Conservation (phyloP, 2,797 vertebrate genomes). For the Coccyzus lansbergi region DNA sequence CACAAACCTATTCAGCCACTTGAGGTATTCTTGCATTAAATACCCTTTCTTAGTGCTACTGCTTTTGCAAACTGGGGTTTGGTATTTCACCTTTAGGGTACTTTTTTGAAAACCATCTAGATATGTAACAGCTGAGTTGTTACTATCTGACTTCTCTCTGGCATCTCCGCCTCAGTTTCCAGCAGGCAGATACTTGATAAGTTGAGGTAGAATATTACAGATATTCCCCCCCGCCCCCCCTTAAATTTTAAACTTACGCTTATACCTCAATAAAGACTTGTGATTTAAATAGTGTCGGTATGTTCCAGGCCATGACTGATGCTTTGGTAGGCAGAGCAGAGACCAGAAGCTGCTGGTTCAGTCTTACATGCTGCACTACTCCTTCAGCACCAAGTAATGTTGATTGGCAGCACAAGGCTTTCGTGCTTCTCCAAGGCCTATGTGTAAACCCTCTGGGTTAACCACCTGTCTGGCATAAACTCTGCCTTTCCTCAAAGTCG, state of each 20-base stretch:
- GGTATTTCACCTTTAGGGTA: background rate
- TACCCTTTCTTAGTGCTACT: background rate
- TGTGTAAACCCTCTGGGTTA: background rate
- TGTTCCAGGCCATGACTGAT: background rate
- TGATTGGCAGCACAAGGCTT: background rate
- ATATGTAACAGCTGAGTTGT: background rate
- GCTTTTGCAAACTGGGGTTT: background rate
- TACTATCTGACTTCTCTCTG: background rate
- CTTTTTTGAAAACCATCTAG: background rate
- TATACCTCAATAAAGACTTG: background rate
- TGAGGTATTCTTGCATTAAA: background rate
- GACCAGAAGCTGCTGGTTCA: background rate
- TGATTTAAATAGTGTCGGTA: background rate
- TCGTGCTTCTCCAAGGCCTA: background rate
- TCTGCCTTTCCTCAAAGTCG: background rate
- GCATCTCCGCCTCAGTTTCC: background rate
- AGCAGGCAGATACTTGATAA: background rate
- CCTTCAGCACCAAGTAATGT: background rate
- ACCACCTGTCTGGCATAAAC: background rate
- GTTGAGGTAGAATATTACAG: background rate
- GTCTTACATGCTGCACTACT: fast-evolving
- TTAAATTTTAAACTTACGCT: background rate
- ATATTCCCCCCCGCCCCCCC: fast-evolving
- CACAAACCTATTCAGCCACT: background rate
- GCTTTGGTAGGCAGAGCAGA: background rate